Evolutionary conservation across 2,888 invertebrate genomes (phyloP), one percentile per base, ranked within the genome.

Genomic region (Eupithecia dodoneata): DNA sequence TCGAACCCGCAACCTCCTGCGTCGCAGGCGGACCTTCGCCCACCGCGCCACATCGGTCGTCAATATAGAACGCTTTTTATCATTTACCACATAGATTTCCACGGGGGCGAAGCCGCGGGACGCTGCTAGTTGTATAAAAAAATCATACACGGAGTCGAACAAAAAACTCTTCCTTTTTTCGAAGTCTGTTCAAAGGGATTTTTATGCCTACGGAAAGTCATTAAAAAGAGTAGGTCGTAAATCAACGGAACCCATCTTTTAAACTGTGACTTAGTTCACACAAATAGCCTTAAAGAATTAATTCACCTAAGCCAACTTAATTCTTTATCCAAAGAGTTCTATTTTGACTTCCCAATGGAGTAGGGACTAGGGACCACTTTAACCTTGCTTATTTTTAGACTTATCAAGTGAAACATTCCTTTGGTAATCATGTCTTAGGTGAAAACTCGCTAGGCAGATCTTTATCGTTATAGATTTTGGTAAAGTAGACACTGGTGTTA

Each of bases 251-350:
- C 59, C 18, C 10, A 69, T 44, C n/a, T n/a, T 4, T 69, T 69
- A 4, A 42, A 69, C 18, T 10, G 41, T 44, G n/a, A 44, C 67
- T 44, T 44, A 12, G 9, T 67, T 67, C 44, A 44, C 4, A n/a
- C 9, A 69, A 44, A 44, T 10, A 42, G 9, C 44, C n/a, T 69
- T 67, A 7, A 7, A 69, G 45, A 69, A 69, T 69, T 44, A 18
- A 69, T 69, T 69, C 18, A 44, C 44, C n/a, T 44, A 45, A 69
- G 18, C n/a, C 67, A 44, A 18, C 45, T 69, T 69, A 45, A 69
- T 69, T 69, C 67, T 69, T 67, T 44, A 69, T 69, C 45, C 9
- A 44, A 9, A 44, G 67, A n/a, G 67, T 10, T 44, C 44, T 67
- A 42, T 66, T 42, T 66, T 15, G 44, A 44, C n/a, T 69, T 44